A percentile compares a stretch with the other conserved stretches of the same genome.
phyloP scores from a whole-genome alignment of 2,113 vertebrate genomes.

The Pteruthius melanotis region DNA sequence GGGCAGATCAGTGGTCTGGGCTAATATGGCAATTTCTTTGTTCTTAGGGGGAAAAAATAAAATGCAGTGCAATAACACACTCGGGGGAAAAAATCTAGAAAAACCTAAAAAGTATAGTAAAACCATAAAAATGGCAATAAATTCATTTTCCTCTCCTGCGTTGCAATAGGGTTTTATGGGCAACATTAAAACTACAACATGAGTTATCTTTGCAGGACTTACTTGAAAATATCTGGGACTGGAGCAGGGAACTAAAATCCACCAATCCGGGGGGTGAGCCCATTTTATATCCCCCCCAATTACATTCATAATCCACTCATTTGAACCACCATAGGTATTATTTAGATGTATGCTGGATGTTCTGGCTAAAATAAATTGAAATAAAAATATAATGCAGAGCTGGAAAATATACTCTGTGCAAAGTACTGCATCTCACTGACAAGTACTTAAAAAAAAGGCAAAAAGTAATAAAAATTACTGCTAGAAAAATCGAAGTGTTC shows the following conservation, averaged over 20 bases:
- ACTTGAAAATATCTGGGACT: not conserved
- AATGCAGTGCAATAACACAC: not conserved
- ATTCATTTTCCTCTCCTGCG: conserved; percentile 10
- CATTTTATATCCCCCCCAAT: conserved; percentile 39
- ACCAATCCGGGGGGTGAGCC: not conserved
- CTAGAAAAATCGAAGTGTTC: conserved; percentile 71
- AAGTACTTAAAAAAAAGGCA: conserved; percentile 63
- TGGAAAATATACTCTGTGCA: conserved; percentile 59
- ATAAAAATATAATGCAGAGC: conserved; percentile 67
- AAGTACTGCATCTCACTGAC: conserved; percentile 49
- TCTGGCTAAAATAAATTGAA: conserved; percentile 71
- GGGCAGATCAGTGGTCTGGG: not conserved
- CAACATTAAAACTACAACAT: conserved; percentile 24
- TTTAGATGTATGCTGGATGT: conserved; percentile 59
- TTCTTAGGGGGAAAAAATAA: not conserved
- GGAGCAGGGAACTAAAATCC: conserved; percentile 16
- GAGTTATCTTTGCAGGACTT: conserved; percentile 45
- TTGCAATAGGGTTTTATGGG: conserved; percentile 47
- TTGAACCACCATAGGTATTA: conserved; percentile 27
- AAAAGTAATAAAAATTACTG: conserved; percentile 74
- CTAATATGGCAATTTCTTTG: not conserved
- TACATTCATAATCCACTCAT: conserved; percentile 22
- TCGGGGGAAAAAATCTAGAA: not conserved
- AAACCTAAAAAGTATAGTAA: conserved; percentile 45
- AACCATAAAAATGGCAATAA: conserved; percentile 9